Percentiles rank a stretch among this genome's conserved stretches.
Conservation (phyloP, 2,113 vertebrate genomes). For the Kryptolebias marmoratus region DNA sequence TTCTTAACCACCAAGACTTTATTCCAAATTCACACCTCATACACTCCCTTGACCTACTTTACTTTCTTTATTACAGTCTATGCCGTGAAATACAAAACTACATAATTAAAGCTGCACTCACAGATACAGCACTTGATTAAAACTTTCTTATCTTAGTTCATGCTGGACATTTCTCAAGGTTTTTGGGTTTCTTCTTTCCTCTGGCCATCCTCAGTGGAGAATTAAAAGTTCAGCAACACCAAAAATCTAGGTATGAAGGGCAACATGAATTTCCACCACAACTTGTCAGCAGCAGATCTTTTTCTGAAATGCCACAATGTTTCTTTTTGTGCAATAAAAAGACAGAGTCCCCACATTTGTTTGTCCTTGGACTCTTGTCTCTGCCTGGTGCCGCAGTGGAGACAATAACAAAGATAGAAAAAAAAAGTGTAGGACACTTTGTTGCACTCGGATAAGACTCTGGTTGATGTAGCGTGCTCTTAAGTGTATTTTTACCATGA, state of each 20-base stretch:
- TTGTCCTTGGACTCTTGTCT: slow-evolving; percentile 41
- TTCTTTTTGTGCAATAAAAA: slow-evolving; percentile 14
- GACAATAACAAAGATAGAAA: slow-evolving; percentile 1
- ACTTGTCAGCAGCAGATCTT: slow-evolving; percentile 6
- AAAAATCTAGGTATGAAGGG: not conserved
- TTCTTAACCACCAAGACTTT: not conserved
- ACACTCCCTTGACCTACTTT: not conserved
- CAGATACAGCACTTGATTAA: not conserved
- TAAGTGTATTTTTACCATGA: slow-evolving; percentile 29
- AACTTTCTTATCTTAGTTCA: slow-evolving; percentile 55
- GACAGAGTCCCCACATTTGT: slow-evolving; percentile 26
- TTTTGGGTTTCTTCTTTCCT: not conserved
- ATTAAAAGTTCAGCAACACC: not conserved
- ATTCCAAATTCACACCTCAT: too few species aligned
- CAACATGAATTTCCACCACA: slow-evolving; percentile 10
- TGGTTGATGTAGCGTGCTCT: slow-evolving; percentile 10
- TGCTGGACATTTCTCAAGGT: slow-evolving; percentile 6
- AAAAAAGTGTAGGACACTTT: slow-evolving; percentile 6
- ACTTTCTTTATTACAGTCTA: not conserved
- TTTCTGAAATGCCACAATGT: not conserved
- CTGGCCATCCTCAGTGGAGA: not conserved
- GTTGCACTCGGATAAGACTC: slow-evolving; percentile 10
- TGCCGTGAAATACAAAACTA: not conserved
- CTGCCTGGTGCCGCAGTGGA: not conserved
- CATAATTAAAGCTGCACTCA: not conserved